Evolutionary conservation across 2,113 vertebrate genomes (phyloP).

Genomic region (Nothobranchius furzeri): DNA sequence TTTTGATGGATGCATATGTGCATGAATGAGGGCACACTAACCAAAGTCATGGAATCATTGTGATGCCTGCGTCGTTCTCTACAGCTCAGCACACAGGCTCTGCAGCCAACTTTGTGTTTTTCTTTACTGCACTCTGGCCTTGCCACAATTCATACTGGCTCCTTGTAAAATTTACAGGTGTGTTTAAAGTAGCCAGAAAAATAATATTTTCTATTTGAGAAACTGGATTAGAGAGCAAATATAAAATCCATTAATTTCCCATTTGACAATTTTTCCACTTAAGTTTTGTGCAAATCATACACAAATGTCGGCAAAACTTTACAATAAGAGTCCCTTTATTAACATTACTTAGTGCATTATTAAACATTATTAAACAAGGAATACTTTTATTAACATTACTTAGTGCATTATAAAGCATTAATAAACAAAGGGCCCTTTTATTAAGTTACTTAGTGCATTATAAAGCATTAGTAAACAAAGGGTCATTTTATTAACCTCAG

Average conservation of each 20-base stretch:
- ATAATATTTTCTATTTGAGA: conserved; percentile 17
- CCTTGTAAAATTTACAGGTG: conserved; percentile 15
- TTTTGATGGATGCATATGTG: conserved; percentile 29
- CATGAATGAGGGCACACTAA: conserved; percentile 35
- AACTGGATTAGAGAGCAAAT: conserved; percentile 37
- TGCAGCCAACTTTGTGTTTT: conserved; percentile 26
- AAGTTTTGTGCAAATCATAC: conserved; percentile 23
- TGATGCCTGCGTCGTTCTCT: conserved; percentile 25
- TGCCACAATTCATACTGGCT: conserved; percentile 14
- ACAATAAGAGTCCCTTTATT: too few relatives aligned
- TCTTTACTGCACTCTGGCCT: conserved; percentile 33
- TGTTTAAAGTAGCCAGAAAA: conserved; percentile 27
- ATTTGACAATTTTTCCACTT: conserved; percentile 43
- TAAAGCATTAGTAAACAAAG: too few relatives aligned
- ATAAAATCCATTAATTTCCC: conserved; percentile 53
- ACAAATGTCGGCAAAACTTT: too few relatives aligned
- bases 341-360: too few relatives aligned
- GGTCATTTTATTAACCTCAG: too few relatives aligned
- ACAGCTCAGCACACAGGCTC: conserved; percentile 16
- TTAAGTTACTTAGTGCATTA: too few relatives aligned
- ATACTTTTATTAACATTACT: too few relatives aligned
- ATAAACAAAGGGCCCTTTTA: too few relatives aligned
- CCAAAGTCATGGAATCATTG: conserved; percentile 47
- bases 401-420: too few relatives aligned
- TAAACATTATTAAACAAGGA: too few relatives aligned